Conservation (phyloP, 2,113 vertebrate species). For the Pseudorasbora parva region DNA sequence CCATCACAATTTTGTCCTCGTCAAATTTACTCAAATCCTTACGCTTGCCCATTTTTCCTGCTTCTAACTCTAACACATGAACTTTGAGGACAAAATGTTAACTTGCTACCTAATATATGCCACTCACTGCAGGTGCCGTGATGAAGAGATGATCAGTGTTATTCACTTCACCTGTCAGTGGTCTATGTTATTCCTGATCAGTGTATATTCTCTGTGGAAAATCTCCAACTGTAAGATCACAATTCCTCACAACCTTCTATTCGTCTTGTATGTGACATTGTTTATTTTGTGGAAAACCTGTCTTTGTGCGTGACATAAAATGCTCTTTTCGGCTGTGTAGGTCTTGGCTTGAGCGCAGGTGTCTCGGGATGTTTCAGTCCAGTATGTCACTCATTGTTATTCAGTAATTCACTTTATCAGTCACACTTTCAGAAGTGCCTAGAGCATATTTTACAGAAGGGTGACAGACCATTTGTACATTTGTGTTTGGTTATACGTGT, state of each 20-base stretch:
- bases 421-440: constrained; percentile 28
- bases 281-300: constrained; percentile 25
- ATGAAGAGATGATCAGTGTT: no score
- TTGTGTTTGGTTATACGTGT: not conserved
- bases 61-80: no score
- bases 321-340: not conserved
- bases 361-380: constrained; percentile 1
- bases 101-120: no score
- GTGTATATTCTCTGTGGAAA: not conserved
- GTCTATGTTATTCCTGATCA: no score
- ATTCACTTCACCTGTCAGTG: no score
- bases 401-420: constrained; percentile 34
- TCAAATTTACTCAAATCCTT: no score
- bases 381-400: constrained; percentile 43
- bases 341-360: constrained; percentile 29
- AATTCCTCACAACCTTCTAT: constrained; percentile 9
- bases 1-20: no score
- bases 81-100: no score
- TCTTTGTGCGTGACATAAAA: not conserved
- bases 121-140: no score
- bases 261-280: not conserved
- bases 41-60: no score
- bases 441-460: constrained; percentile 35
- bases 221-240: not conserved
- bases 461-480: constrained; percentile 11